A percentile compares a stretch with the other conserved stretches of the same genome.
phyloP scores from a whole-genome alignment of 30 jellyfish, hydroid and myxozoan species.

The Phacellophora camtschatica region DNA sequence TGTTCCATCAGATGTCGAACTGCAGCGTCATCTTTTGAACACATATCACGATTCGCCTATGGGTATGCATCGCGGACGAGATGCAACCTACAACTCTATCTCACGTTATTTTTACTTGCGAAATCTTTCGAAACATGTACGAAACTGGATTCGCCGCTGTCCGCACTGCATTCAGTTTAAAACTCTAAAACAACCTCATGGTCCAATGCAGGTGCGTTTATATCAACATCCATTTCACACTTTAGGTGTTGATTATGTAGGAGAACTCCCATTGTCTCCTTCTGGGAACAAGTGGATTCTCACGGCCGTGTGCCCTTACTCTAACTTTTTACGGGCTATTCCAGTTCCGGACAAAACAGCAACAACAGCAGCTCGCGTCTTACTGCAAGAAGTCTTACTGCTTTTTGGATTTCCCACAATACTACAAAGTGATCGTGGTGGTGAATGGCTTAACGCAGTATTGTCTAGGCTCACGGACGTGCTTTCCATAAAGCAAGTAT shows the following conservation, averaged over 20 bases:
- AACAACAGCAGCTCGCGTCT: background rate
- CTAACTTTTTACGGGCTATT: too few relatives aligned
- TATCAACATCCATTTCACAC: constrained; percentile 43
- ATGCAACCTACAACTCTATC: constrained; percentile 27
- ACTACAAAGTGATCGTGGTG: constrained; percentile 43
- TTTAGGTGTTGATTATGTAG: constrained; percentile 31
- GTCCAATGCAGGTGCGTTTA: constrained; percentile 31
- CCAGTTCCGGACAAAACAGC: background rate
- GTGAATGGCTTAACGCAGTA: constrained; percentile 21
- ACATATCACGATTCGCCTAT: background rate
- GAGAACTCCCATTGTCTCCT: constrained; percentile 18
- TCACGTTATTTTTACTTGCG: constrained; percentile 7
- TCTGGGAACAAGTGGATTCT: too few relatives aligned
- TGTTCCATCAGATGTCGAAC: constrained; percentile 8
- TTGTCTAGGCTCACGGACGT: background rate
- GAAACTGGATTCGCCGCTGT: constrained; percentile 12
- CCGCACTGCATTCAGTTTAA: constrained; percentile 21
- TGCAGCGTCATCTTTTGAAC: background rate
- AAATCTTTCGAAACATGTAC: constrained; percentile 8
- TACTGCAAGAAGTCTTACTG: background rate
- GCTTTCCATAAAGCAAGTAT: constrained; percentile 17
- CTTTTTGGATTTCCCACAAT: constrained; percentile 23
- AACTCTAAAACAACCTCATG: constrained; percentile 28
- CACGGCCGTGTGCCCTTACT: too few relatives aligned
- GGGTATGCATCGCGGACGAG: constrained; percentile 11